Base-by-base conservation (phyloP, 2,797 vertebrate species). In the Enteromius mattozi region DNA sequence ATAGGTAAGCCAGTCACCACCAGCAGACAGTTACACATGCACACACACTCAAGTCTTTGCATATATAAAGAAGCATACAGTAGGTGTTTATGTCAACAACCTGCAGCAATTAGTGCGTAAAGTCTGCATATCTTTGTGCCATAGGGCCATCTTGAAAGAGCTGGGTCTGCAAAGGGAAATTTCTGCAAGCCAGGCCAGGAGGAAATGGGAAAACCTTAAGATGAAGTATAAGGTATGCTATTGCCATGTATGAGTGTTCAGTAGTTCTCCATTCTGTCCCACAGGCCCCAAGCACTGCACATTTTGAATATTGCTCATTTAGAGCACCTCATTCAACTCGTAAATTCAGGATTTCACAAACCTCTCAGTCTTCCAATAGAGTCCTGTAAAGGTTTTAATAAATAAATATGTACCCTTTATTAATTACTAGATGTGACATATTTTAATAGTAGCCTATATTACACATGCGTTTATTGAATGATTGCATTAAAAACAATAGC, bases 151-250 rank as follows among this genome's bases (percentile, higher is more conserved):
- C 66, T 85, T 95, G 21, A 93, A 91, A 86, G 93, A 94, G 49
- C 90, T 95, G 92, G 93, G 92, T 35, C 86, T 95, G 74, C 92
- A 95, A 17, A 85, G 91, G 24, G 93, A 92, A 85, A 92, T 95
- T 90, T 94, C 89, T 0, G 90, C 91, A 33, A 77, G 78, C 78
- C 94, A 95, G 90, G 95, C 93, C 1, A 90, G 91, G 65, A 94
- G 94, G 88, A 95, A 95, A 88, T 95, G 94, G 93, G 94, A 95
- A 87, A 95, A 95, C 81, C 78, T 95, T 70, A 94, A 94, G 76
- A 94, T 93, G 83, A 93, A 89, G 87, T 94, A 94, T 75, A 95
- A 94, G 92, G 94, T 95, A 88, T 3, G 40, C 27, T n/a, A 14
- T 51, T 51, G 10, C 8, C 12, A 45, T 8, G 6, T 33, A 45